Evolutionary conservation across 2,113 vertebrate genomes (phyloP), one percentile per base, ranked within the genome.

Genomic region (Corapipo altera): DNA sequence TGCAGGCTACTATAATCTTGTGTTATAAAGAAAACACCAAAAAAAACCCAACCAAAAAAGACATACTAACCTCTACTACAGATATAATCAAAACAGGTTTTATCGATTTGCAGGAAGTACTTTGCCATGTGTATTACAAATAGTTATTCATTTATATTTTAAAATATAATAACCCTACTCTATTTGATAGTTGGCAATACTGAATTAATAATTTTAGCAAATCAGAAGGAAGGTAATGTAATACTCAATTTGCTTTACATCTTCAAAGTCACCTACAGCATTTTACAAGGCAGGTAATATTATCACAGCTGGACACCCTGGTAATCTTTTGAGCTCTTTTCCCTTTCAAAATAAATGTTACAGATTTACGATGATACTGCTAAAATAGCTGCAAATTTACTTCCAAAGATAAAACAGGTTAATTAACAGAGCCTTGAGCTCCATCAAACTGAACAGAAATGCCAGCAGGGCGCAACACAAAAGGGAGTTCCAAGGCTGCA

Each of bases 271-370:
- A 96, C 91, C 93, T 41, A 64, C 3, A 15, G 93, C 90, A 93
- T 69, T 96, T 93, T 83, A 80, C 61, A 88, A 90, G 90, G 75
- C 72, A 91, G 93, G 93, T 88, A 92, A 93, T 88, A 96, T 95
- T 94, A 96, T 93, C 96, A 90, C 95, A 96, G 95, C 93, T 96
- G 93, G 96, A 91, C 94, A 86, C 72, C 69, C 28, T 71, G 70
- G 59, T 94, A 96, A 95, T 90, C 92, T 94, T 67, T 55, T 77
- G 88, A 92, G 90, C 85, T 80, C 88, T 85, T 96, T 48, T 70
- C 75, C 66, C 61, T 88, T 79, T 78, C 49, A 73, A 91, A 96
- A 95, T 77, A 88, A 90, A 92, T 30, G 85, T 44, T 95, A 52
- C 78, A 96, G 95, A 92, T 93, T 74, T 51, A 54, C 62, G 5